Conservation (phyloP, 2,888 invertebrate species). For the Luperina nickerlii region DNA sequence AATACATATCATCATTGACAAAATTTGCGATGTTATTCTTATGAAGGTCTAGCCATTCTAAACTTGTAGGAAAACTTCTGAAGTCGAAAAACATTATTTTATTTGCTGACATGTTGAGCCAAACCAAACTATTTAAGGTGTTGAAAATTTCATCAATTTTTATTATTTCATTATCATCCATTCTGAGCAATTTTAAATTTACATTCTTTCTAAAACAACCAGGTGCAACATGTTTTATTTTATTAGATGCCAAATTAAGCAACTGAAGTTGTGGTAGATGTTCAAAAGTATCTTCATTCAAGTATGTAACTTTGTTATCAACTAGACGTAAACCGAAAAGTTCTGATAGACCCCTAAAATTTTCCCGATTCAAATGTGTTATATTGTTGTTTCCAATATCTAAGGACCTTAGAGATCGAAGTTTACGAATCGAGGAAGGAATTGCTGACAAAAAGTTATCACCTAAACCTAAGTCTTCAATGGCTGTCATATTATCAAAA, state of each 20-base stretch:
- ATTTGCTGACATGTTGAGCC: conserved; percentile 95
- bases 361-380: conserved; percentile 92
- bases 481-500: conserved; percentile 94
- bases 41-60: conserved; percentile 95
- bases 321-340: conserved; percentile 94
- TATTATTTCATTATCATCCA: conserved; percentile 95
- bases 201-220: conserved; percentile 94
- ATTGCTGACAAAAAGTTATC: conserved; percentile 92
- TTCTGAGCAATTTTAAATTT: conserved; percentile 92
- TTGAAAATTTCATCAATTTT: conserved; percentile 92
- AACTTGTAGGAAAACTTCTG: conserved; percentile 92
- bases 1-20: conserved; percentile 90
- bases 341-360: conserved; percentile 93
- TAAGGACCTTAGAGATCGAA: conserved; percentile 93
- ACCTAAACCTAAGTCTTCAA: conserved; percentile 93
- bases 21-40: conserved; percentile 93
- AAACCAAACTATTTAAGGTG: conserved; percentile 92
- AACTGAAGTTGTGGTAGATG: conserved; percentile 94
- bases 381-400: conserved; percentile 96
- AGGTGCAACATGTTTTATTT: conserved; percentile 93
- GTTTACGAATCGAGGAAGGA: conserved; percentile 92
- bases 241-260: conserved; percentile 95
- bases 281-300: conserved; percentile 93
- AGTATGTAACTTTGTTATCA: conserved; percentile 94
- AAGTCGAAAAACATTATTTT: conserved; percentile 94